phyloP scores from a whole-genome alignment of 2,888 invertebrate species.

The Helicoverpa assulta region DNA sequence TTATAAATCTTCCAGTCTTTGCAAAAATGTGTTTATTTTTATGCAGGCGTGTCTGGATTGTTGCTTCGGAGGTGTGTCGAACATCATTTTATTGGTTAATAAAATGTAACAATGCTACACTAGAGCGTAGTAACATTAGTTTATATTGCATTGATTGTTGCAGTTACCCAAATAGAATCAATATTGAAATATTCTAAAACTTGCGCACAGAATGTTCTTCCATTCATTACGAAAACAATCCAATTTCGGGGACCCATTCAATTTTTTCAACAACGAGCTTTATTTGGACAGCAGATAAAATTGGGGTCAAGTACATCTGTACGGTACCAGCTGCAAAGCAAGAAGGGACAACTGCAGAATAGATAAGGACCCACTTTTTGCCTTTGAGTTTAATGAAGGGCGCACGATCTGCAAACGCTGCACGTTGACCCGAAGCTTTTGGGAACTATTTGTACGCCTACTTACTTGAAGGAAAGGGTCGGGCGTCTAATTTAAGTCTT shows the following conservation, averaged over 20 bases:
- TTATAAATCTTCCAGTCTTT: slow-evolving; percentile 23
- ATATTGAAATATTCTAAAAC: neutral
- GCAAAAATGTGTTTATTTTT: slow-evolving; percentile 27
- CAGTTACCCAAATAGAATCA: no score
- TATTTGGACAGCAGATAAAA: slow-evolving; percentile 40
- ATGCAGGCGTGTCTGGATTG: neutral
- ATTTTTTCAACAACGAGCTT: slow-evolving; percentile 35
- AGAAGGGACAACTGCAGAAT: slow-evolving; percentile 60
- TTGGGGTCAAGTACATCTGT: slow-evolving; percentile 51
- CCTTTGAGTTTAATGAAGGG: slow-evolving; percentile 69
- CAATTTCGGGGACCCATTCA: slow-evolving; percentile 38
- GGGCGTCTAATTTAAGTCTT: slow-evolving; percentile 17
- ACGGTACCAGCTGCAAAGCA: slow-evolving; percentile 55
- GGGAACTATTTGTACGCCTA: slow-evolving; percentile 43
- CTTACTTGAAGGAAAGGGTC: slow-evolving; percentile 11
- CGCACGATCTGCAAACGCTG: slow-evolving; percentile 60
- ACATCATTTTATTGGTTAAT: slow-evolving; percentile 50
- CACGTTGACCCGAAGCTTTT: slow-evolving; percentile 42
- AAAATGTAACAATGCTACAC: slow-evolving; percentile 43
- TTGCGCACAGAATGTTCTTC: neutral
- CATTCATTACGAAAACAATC: slow-evolving; percentile 21
- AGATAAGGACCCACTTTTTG: slow-evolving; percentile 67
- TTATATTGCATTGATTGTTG: no score
- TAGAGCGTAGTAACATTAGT: neutral
- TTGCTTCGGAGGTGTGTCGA: slow-evolving; percentile 21